These are phyloP conservation scores for Sus cebifrons DNA, from an alignment of 2,797 vertebrate genomes.

Conservation along the genomic window DNA sequence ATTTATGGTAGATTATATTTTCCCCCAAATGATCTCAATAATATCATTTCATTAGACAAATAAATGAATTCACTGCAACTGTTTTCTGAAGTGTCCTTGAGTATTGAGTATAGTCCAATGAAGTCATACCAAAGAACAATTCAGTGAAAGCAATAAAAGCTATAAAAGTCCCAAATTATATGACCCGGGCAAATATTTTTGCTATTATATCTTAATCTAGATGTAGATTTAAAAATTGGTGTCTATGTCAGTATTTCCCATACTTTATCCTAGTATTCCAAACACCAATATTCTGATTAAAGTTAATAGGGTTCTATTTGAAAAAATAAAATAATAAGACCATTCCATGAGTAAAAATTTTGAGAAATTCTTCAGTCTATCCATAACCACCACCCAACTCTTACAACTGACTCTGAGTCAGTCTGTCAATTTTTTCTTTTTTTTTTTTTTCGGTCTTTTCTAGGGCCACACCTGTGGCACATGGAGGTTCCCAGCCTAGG, in stretches of 20 bases:
- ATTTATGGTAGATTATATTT: too few relatives aligned
- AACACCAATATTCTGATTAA: not conserved
- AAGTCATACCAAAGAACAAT: constrained; percentile 45
- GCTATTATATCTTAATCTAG: not conserved
- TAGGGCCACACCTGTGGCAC: too few relatives aligned
- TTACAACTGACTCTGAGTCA: not conserved
- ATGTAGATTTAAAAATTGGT: not conserved
- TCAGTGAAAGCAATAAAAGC: constrained; percentile 31
- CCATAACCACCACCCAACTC: not conserved
- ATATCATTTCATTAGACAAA: constrained; percentile 30
- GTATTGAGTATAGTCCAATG: not conserved
- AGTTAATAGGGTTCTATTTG: not conserved
- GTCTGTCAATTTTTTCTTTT: not conserved
- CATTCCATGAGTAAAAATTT: not conserved
- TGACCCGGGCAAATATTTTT: not conserved
- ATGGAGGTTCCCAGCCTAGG: too few relatives aligned
- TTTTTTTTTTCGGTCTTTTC: too few relatives aligned
- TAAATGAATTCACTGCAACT: constrained; percentile 14
- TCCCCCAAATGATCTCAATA: too few relatives aligned
- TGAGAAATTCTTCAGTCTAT: not conserved
- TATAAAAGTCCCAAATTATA: not conserved
- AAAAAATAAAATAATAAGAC: constrained; percentile 31
- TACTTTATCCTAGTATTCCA: not conserved
- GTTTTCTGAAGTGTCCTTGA: not conserved
- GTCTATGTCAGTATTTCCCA: not conserved